These are phyloP conservation scores for Lepetodrilus schrolli DNA, from an alignment of 2,888 invertebrate genomes.

Conservation along the genomic window DNA sequence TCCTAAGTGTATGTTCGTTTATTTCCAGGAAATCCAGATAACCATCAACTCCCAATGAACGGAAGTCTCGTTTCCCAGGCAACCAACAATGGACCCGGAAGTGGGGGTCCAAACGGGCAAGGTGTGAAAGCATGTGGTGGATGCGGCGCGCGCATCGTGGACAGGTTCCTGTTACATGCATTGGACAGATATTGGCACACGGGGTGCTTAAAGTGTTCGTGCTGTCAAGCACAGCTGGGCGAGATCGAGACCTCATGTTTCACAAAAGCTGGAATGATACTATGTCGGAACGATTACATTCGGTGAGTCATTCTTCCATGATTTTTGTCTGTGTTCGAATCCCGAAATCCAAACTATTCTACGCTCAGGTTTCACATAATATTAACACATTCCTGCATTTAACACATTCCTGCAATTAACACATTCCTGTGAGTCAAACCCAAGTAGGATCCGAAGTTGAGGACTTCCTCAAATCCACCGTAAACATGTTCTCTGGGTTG, in stretches of 20 bases:
- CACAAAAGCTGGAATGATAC: constrained; percentile 93
- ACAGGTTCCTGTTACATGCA: constrained; percentile 92
- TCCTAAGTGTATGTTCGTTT: not conserved
- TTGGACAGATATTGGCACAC: constrained; percentile 97
- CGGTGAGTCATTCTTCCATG: constrained; percentile 82
- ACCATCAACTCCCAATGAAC: constrained; percentile 29
- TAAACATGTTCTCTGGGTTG: too few species aligned
- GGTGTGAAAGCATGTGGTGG: constrained; percentile 84
- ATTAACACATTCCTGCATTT: too few species aligned
- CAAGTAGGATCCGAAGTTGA: too few species aligned
- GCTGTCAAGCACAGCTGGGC: constrained; percentile 90
- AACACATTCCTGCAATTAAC: too few species aligned
- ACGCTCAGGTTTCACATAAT: too few species aligned
- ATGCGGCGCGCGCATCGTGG: constrained; percentile 91
- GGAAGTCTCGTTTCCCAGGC: constrained; percentile 21
- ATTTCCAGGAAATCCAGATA: constrained; percentile 28
- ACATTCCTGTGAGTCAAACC: too few species aligned
- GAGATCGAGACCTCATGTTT: constrained; percentile 94
- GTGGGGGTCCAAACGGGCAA: not conserved
- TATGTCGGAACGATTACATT: constrained; percentile 95
- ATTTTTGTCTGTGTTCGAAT: too few species aligned
- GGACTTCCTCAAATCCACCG: too few species aligned
- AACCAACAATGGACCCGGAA: not conserved
- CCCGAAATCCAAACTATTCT: too few species aligned
- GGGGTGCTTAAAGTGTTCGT: constrained; percentile 93